phyloP scores from a whole-genome alignment of 2,113 vertebrate genomes.

The Chaenogobius annularis region DNA sequence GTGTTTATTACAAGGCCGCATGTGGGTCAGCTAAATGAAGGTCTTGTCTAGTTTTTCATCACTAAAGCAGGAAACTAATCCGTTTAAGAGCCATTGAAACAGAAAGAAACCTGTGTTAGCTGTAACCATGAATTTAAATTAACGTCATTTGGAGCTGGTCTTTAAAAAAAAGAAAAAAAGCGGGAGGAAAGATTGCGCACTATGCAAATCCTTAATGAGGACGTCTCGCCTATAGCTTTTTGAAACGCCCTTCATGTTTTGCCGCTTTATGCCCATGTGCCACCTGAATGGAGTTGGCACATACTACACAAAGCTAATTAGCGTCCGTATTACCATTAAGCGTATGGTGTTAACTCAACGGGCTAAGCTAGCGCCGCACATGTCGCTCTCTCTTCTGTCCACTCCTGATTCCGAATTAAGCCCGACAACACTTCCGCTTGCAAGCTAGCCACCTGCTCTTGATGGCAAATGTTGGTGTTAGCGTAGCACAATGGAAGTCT shows the following conservation, averaged over 20 bases:
- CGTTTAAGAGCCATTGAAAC: neutral
- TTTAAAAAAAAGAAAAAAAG: too few species aligned
- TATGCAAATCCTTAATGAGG: neutral
- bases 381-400: constrained; percentile 16
- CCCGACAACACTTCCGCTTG: constrained; percentile 11
- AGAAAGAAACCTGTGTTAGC: neutral
- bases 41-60: neutral
- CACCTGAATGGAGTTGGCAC: constrained; percentile 45
- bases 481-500: neutral
- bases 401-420: constrained; percentile 20
- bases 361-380: constrained; percentile 48
- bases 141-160: neutral
- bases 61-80: neutral
- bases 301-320: constrained; percentile 59
- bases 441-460: constrained; percentile 35
- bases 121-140: neutral
- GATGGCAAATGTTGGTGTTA: neutral
- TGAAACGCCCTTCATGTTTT: neutral
- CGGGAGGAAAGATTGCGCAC: neutral
- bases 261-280: constrained; percentile 1
- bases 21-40: neutral
- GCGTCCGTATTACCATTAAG: constrained; percentile 44
- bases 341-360: constrained; percentile 34
- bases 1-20: neutral
- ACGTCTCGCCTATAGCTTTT: neutral